phyloP scores from a whole-genome alignment of 2,797 vertebrate genomes.

The Acanthurus lineatus region DNA sequence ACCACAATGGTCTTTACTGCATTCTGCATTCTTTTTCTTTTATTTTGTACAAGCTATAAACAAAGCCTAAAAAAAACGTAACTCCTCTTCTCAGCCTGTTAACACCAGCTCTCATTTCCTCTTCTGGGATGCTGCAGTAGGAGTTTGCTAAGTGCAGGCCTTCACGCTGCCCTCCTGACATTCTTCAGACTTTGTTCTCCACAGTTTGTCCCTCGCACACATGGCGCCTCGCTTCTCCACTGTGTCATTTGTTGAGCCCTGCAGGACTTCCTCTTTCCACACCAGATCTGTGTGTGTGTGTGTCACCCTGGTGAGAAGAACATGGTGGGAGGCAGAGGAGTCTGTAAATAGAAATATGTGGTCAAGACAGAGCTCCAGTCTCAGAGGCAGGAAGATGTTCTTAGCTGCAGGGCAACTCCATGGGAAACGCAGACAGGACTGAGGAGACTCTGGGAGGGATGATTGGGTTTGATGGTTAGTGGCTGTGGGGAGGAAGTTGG shows the following conservation, averaged over 20 bases:
- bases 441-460: conserved; percentile 53
- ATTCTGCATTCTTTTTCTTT: conserved; percentile 42
- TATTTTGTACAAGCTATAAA: conserved; percentile 26
- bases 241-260: conserved; percentile 66
- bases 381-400: conserved; percentile 54
- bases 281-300: conserved; percentile 60
- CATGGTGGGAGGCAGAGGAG: conserved; percentile 62
- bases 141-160: conserved; percentile 42
- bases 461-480: conserved; percentile 57
- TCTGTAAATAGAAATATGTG: conserved; percentile 74
- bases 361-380: conserved; percentile 43
- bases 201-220: conserved; percentile 44
- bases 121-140: conserved; percentile 49
- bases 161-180: conserved; percentile 39
- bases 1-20: conserved; percentile 49
- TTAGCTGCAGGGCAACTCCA: conserved; percentile 49
- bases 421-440: conserved; percentile 57
- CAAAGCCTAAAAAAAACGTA: conserved; percentile 14
- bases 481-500: conserved; percentile 58
- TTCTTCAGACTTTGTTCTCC: conserved; percentile 53
- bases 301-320: conserved; percentile 66
- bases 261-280: conserved; percentile 63
- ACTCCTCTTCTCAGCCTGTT: conserved; percentile 39
- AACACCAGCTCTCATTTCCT: conserved; percentile 53
- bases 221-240: conserved; percentile 34